Evolutionary conservation across 2,888 invertebrate genomes (phyloP).

Genomic region (Diplazon laetatorius): DNA sequence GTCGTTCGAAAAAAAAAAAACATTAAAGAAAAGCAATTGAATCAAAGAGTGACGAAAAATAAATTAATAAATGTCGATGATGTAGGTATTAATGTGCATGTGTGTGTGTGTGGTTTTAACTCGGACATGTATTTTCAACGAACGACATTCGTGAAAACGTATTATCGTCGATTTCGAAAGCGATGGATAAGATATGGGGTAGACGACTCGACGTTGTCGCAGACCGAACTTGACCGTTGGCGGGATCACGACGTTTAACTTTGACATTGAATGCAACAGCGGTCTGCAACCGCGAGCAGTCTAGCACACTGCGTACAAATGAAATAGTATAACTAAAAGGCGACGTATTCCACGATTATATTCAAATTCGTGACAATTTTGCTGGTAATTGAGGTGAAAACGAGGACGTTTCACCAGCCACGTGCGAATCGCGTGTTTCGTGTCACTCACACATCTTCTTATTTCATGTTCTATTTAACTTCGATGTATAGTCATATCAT

Average conservation of each 20-base stretch:
- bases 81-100: too few relatives aligned
- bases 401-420: constrained; percentile 40
- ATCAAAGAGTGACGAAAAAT: too few relatives aligned
- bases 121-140: too few relatives aligned
- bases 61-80: too few relatives aligned
- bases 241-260: constrained; percentile 58
- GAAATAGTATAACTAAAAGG: constrained; percentile 66
- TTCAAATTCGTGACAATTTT: constrained; percentile 71
- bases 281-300: constrained; percentile 11
- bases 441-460: too few relatives aligned
- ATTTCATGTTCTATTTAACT: too few relatives aligned
- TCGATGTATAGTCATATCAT: too few relatives aligned
- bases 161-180: constrained; percentile 8
- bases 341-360: constrained; percentile 62
- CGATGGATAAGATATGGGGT: background rate
- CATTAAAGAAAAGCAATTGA: too few relatives aligned
- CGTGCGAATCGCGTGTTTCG: background rate
- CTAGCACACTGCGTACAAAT: constrained; percentile 38
- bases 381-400: constrained; percentile 54
- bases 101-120: too few relatives aligned
- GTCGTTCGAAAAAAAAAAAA: background rate
- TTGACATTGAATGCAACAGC: constrained; percentile 70
- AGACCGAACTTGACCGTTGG: constrained; percentile 64
- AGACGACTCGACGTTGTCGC: constrained; percentile 12
- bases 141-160: too few relatives aligned